Evolutionary conservation across 2,113 vertebrate species (phyloP).

Genomic region (Periophthalmus modestus): DNA sequence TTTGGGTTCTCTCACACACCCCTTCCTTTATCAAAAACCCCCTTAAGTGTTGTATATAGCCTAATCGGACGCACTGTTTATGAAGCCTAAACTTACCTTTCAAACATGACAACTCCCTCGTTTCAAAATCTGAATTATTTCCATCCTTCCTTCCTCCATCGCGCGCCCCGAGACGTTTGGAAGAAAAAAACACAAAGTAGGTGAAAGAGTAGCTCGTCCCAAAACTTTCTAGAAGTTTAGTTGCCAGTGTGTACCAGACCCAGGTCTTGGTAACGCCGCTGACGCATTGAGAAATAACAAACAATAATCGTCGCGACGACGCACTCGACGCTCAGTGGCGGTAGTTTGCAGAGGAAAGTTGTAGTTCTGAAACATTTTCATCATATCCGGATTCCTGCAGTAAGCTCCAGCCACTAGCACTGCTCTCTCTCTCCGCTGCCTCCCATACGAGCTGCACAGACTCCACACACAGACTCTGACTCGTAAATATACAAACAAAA

Average conservation of each 20-base stretch:
- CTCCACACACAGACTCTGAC: constrained; percentile 37
- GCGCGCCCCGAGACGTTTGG: constrained; percentile 15
- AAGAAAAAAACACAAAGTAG: constrained; percentile 6
- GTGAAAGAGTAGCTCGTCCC: constrained; percentile 7
- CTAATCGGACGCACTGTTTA: constrained; percentile 7
- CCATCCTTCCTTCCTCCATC: constrained; percentile 50
- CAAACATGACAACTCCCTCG: constrained; percentile 75
- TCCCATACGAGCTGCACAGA: constrained; percentile 29
- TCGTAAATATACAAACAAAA: not conserved
- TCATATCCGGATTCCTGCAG: constrained; percentile 86
- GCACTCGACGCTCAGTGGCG: constrained; percentile 35
- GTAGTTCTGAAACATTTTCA: constrained; percentile 74
- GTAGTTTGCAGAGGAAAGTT: constrained; percentile 47
- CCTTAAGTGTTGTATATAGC: constrained; percentile 1
- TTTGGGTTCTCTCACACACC: constrained; percentile 9
- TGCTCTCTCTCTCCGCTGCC: constrained; percentile 52
- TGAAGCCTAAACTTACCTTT: constrained; percentile 65
- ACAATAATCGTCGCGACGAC: constrained; percentile 9
- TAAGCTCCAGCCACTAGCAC: constrained; percentile 25
- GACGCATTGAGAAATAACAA: constrained; percentile 10
- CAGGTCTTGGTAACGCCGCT: constrained; percentile 13
- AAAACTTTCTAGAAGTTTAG: constrained; percentile 24
- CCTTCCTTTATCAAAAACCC: not conserved
- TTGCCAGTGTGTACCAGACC: not conserved
- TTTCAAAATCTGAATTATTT: constrained; percentile 56